These are phyloP conservation scores for Harpalus rufipes DNA, from an alignment of 2,888 invertebrate species.

Conservation along the genomic window DNA sequence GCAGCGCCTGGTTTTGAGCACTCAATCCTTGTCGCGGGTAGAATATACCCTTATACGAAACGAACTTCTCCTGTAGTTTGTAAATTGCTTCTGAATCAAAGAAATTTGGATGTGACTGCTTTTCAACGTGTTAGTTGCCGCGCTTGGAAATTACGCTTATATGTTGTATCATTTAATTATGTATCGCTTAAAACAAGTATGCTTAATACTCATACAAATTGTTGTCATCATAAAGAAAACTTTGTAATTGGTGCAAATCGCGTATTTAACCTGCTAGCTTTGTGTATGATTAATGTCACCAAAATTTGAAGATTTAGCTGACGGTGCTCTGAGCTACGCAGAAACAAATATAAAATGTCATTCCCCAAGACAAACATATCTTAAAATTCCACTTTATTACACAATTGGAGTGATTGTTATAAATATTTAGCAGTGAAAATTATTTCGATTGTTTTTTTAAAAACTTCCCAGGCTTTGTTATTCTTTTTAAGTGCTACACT, in stretches of 20 bases:
- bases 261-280: background rate
- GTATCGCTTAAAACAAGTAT: background rate
- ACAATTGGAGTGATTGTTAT: too few relatives aligned
- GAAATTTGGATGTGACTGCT: background rate
- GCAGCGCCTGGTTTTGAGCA: background rate
- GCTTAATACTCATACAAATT: background rate
- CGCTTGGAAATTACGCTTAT: background rate
- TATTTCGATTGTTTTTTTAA: too few relatives aligned
- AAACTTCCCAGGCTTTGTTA: too few relatives aligned
- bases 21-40: constrained; percentile 20
- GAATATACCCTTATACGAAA: background rate
- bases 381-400: too few relatives aligned
- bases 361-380: too few relatives aligned
- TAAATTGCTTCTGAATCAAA: background rate
- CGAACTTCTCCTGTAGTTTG: background rate
- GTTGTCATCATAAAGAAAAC: too few relatives aligned
- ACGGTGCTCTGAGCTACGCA: too few relatives aligned
- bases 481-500: too few relatives aligned
- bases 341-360: too few relatives aligned
- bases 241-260: too few relatives aligned
- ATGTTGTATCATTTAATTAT: background rate
- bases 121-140: background rate
- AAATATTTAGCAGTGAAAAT: too few relatives aligned
- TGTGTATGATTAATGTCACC: background rate
- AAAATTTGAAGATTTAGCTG: background rate